These are phyloP conservation scores for Bettongia penicillata DNA, from an alignment of 2,113 vertebrate genomes.

Conservation along the genomic window DNA sequence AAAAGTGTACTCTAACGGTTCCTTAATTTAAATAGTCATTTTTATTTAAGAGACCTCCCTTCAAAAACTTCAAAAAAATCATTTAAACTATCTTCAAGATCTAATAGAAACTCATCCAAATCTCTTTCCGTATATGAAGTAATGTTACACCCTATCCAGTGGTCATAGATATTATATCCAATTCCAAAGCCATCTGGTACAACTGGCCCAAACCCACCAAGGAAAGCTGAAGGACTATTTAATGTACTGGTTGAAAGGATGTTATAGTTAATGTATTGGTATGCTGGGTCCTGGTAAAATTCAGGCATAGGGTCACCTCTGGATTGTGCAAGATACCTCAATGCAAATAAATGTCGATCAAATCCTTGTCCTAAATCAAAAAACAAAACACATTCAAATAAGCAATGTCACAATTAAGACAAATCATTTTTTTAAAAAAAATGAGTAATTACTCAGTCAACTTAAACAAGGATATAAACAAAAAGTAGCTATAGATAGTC, in stretches of 20 bases:
- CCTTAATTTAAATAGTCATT: background rate
- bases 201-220: constrained; percentile 37
- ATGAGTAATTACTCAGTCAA: background rate
- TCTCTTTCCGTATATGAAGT: constrained; percentile 37
- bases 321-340: constrained; percentile 31
- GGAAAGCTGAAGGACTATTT: constrained; percentile 34
- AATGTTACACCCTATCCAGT: background rate
- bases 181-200: constrained; percentile 36
- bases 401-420: background rate
- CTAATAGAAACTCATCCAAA: background rate
- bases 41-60: constrained; percentile 7
- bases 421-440: background rate
- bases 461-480: background rate
- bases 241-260: constrained; percentile 28
- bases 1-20: background rate
- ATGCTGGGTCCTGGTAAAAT: constrained; percentile 37
- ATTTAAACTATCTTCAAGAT: constrained; percentile 22
- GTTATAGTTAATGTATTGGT: constrained; percentile 35
- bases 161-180: constrained; percentile 38
- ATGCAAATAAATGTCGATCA: constrained; percentile 35
- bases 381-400: background rate
- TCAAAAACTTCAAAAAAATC: constrained; percentile 23
- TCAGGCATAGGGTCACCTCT: constrained; percentile 20
- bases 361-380: constrained; percentile 34
- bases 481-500: background rate